Evolutionary conservation across 1,140 invertebrate genomes (phyloP).

Genomic region (Liolophura sinensis): DNA sequence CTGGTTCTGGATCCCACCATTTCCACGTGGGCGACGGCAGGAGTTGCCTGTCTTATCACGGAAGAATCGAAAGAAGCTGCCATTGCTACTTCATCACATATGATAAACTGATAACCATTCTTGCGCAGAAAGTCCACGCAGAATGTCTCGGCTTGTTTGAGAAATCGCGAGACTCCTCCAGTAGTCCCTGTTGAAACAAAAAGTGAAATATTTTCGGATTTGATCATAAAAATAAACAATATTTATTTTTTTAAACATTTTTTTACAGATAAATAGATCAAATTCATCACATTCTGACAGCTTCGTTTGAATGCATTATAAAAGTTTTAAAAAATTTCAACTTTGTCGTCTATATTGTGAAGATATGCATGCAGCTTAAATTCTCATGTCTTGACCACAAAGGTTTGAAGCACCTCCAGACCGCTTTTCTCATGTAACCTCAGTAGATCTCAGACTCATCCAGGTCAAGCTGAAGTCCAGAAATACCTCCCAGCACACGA

Average conservation of each 20-base stretch:
- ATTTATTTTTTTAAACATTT: background rate
- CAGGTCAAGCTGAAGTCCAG: constrained; percentile 26
- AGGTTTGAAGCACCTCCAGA: background rate
- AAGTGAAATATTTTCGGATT: background rate
- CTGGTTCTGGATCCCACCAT: constrained; percentile 1
- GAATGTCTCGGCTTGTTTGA: no score
- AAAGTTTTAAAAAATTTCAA: no score
- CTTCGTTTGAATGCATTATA: no score
- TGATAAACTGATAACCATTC: no score
- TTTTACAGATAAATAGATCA: background rate
- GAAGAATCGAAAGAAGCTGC: no score
- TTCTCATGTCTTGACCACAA: background rate
- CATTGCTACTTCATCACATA: no score
- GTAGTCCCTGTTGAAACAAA: background rate
- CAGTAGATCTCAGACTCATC: constrained; percentile 22
- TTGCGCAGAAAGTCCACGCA: no score
- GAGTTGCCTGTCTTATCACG: background rate
- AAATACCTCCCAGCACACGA: constrained; percentile 42
- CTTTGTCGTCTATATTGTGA: no score
- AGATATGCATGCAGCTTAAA: no score
- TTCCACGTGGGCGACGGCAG: constrained; percentile 1
- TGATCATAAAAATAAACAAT: background rate
- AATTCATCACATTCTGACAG: no score
- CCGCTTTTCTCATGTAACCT: background rate
- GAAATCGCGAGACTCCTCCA: no score